Evolutionary conservation across 2,888 invertebrate genomes (phyloP).

Genomic region (Lasiommata megera): DNA sequence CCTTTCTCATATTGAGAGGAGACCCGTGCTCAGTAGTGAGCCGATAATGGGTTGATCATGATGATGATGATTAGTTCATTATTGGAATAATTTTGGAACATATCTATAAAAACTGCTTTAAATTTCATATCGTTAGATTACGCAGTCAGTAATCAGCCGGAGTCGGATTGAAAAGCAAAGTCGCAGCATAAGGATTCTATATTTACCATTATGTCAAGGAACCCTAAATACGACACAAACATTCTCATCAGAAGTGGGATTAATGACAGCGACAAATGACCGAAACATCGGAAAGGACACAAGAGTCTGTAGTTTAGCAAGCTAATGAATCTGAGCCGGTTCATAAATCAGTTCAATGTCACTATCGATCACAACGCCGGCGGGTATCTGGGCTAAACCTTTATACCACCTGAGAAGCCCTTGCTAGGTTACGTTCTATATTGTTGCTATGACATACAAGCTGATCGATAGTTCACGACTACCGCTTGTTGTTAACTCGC

Average conservation of each 20-base stretch:
- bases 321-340: slow-evolving; percentile 12
- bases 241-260: slow-evolving; percentile 2
- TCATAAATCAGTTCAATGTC: slow-evolving; percentile 31
- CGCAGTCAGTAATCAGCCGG: no score
- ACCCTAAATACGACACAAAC: neutral
- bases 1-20: no score
- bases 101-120: no score
- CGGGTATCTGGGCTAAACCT: slow-evolving; percentile 31
- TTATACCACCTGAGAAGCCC: slow-evolving; percentile 26
- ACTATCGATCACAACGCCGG: slow-evolving; percentile 18
- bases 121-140: no score
- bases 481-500: no score
- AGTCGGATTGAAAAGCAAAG: no score
- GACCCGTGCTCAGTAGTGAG: no score
- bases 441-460: slow-evolving; percentile 14
- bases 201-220: no score
- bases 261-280: neutral
- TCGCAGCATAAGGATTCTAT: no score
- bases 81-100: no score
- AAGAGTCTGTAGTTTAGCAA: neutral
- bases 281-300: neutral
- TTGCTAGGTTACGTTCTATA: slow-evolving; percentile 12
- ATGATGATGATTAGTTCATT: no score
- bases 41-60: no score
- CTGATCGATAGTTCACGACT: slow-evolving; percentile 13